Evolutionary conservation across 2,797 vertebrate genomes (phyloP).

Genomic region (Odontamblyopus lacepedii): DNA sequence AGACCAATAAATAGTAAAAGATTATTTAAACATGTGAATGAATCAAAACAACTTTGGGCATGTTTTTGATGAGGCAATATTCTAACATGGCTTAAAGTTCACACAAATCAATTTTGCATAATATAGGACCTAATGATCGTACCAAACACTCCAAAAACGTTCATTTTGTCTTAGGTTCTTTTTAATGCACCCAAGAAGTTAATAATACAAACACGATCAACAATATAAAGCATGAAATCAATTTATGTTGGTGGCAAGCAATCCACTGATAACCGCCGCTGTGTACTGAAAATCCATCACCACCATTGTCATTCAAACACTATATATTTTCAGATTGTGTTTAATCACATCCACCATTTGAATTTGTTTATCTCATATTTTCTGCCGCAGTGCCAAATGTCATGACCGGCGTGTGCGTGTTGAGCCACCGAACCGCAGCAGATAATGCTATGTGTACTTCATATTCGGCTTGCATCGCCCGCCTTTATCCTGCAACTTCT

Average conservation of each 20-base stretch:
- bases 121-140: too few species aligned
- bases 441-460: constrained; percentile 5
- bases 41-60: too few species aligned
- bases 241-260: neutral
- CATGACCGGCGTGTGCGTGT: neutral
- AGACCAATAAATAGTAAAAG: too few species aligned
- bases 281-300: neutral
- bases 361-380: constrained; percentile 1
- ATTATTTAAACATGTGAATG: too few species aligned
- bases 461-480: constrained; percentile 32
- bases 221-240: neutral
- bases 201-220: neutral
- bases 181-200: too few species aligned
- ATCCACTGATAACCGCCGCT: neutral
- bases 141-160: too few species aligned
- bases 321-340: neutral
- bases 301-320: neutral
- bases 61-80: too few species aligned
- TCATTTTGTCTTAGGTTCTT: too few species aligned
- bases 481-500: constrained; percentile 28
- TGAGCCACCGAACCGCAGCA: too few species aligned
- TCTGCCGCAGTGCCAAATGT: neutral
- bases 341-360: neutral
- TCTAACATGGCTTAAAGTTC: too few species aligned
- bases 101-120: too few species aligned